Evolutionary conservation across 2,113 vertebrate genomes (phyloP), one percentile per base, ranked within the genome.

Genomic region (Eleginops maclovinus): DNA sequence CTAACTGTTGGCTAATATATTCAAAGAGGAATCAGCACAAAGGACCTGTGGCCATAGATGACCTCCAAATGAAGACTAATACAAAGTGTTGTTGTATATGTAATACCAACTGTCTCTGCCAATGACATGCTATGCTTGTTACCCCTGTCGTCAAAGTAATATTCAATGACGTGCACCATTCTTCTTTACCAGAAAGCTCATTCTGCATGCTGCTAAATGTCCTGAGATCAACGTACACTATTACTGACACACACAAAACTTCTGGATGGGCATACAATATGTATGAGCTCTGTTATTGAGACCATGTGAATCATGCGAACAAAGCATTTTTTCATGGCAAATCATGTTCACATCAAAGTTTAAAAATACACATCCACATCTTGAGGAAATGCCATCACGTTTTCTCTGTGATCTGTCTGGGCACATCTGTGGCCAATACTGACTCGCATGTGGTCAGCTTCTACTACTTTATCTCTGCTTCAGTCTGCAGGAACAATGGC

Each of bases 381-480:
- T 90, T 92, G 94, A 96, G 96, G 96, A 97, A 96, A 96, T 96
- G 95, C 96, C 96, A 94, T 96, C 86, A 89, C 92, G 90, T 94
- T 96, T 93, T 91, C 83, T 89, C 84, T 93, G 93, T 94, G 91
- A 94, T 94, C 89, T 91, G 88, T 81, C 80, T 86, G 81, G 89
- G 90, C 95, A 95, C 97, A 97, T 97, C 96, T 97, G 96, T 95
- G 94, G 92, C 94, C 92, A 96, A 96, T 95, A 95, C 93, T 89
- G 89, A 92, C 92, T 82, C 84, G 95, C 96, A 95, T 95, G 95
- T 95, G 96, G 95, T 95, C 95, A 96, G 72, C 83, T 87, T 88
- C 83, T 82, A 59, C 79, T 69, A 71, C 71, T 90, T 89, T 91
- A 90, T 89, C 88, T 90, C 65, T 51, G 77, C 77, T 73, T 60